Evolutionary conservation across 92 coral and sea anemone genomes (phyloP).

Genomic region (Parazoanthus darwini): DNA sequence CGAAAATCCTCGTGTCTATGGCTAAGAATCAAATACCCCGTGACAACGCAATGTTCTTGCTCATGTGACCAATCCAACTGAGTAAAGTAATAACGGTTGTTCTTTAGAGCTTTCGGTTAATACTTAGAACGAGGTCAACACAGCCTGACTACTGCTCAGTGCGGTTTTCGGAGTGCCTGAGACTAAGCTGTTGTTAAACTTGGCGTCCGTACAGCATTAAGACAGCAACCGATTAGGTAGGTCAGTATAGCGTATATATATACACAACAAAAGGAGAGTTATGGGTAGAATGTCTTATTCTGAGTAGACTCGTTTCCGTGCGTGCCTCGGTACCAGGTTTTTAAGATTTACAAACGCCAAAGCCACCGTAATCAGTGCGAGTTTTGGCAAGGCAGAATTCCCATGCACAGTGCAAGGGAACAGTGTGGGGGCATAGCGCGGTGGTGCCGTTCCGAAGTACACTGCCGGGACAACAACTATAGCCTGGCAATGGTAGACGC

Average conservation of each 20-base stretch:
- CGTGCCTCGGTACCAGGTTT: too few relatives aligned
- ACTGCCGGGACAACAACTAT: too few relatives aligned
- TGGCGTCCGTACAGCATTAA: not conserved
- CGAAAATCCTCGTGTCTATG: conserved; percentile 46
- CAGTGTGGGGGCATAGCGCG: too few relatives aligned
- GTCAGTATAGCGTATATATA: not conserved
- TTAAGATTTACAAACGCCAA: too few relatives aligned
- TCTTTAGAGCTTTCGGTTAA: not conserved
- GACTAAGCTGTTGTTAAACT: not conserved
- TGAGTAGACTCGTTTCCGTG: too few relatives aligned
- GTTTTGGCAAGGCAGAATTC: too few relatives aligned
- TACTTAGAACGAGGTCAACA: not conserved
- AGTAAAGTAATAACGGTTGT: not conserved
- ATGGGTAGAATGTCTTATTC: too few relatives aligned
- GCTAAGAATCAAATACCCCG: conserved; percentile 48
- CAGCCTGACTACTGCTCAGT: not conserved
- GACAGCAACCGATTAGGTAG: not conserved
- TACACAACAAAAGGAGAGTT: too few relatives aligned
- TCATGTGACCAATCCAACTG: conserved; percentile 23
- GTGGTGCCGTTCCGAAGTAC: too few relatives aligned
- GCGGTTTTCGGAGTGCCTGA: not conserved
- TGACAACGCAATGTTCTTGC: conserved; percentile 43
- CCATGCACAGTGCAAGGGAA: too few relatives aligned
- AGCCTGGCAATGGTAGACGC: too few relatives aligned
- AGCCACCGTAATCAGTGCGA: too few relatives aligned